Percentiles rank a stretch among this genome's conserved stretches.
Conservation (phyloP, 2,113 vertebrate species). For the Merops nubicus region DNA sequence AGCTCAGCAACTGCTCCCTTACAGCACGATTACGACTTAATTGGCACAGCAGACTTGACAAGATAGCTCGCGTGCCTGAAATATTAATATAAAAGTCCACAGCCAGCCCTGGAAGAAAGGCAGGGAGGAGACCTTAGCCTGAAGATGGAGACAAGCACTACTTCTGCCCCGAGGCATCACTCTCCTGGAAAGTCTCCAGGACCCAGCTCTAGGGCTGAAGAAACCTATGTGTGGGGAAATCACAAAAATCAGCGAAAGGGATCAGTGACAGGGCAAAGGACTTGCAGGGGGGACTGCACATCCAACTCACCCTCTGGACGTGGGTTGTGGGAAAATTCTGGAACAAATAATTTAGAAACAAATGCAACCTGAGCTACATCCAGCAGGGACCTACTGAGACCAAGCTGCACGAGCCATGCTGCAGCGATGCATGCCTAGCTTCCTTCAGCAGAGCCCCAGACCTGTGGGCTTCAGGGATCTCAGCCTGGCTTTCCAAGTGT, state of each 20-base stretch:
- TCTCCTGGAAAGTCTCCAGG: background rate
- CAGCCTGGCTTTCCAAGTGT: background rate
- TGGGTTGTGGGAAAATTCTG: background rate
- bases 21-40: background rate
- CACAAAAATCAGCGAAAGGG: background rate
- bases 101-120: background rate
- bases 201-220: background rate
- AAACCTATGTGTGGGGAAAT: background rate
- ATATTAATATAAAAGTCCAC: background rate
- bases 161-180: background rate
- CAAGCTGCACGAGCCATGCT: background rate
- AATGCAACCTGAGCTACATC: background rate
- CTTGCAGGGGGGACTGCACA: background rate
- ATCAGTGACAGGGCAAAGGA: background rate
- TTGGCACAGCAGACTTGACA: background rate
- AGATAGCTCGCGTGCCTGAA: background rate
- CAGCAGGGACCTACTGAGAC: background rate
- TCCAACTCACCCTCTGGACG: background rate
- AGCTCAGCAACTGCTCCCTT: conserved; percentile 16
- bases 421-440: no score
- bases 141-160: background rate
- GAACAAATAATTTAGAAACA: background rate
- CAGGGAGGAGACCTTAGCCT: background rate
- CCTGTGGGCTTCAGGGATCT: background rate
- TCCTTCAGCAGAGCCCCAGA: background rate